phyloP scores from a whole-genome alignment of 2,113 vertebrate species.

The Gracilinanus agilis region DNA sequence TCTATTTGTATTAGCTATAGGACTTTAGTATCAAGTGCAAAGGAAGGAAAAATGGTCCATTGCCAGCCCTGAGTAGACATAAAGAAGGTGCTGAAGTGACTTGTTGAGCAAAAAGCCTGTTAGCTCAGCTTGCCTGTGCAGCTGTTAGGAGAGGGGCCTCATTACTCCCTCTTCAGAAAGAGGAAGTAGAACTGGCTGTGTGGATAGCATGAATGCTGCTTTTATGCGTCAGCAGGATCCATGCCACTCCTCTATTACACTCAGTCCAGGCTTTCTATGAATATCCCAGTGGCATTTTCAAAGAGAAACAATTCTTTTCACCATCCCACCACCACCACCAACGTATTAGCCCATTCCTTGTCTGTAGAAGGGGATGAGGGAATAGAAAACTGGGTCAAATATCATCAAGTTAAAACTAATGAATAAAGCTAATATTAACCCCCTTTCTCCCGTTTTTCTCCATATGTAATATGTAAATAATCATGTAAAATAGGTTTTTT shows the following conservation, averaged over 20 bases:
- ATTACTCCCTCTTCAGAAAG: not conserved
- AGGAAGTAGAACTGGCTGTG: not conserved
- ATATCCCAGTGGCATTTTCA: constrained; percentile 20
- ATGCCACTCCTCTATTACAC: not conserved
- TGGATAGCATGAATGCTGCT: not conserved
- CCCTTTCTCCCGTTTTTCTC: constrained; percentile 4
- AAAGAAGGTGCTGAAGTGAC: not conserved
- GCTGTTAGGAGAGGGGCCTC: not conserved
- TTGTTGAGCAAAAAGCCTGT: not conserved
- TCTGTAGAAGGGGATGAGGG: not conserved
- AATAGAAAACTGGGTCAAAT: not conserved
- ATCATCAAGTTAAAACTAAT: not conserved
- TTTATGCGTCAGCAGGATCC: not conserved
- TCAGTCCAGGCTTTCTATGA: not conserved
- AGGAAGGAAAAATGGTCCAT: not conserved
- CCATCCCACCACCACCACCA: not conserved
- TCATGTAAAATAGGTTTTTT: not conserved
- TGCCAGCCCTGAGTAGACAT: not conserved
- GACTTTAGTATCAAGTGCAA: not conserved
- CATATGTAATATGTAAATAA: not conserved
- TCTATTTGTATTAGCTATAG: not conserved
- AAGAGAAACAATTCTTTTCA: not conserved
- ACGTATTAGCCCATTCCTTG: not conserved
- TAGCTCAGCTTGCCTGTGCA: not conserved
- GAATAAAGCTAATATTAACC: not conserved